Evolutionary conservation across 2,888 invertebrate species (phyloP).

Genomic region (Dromius quadrimaculatus): DNA sequence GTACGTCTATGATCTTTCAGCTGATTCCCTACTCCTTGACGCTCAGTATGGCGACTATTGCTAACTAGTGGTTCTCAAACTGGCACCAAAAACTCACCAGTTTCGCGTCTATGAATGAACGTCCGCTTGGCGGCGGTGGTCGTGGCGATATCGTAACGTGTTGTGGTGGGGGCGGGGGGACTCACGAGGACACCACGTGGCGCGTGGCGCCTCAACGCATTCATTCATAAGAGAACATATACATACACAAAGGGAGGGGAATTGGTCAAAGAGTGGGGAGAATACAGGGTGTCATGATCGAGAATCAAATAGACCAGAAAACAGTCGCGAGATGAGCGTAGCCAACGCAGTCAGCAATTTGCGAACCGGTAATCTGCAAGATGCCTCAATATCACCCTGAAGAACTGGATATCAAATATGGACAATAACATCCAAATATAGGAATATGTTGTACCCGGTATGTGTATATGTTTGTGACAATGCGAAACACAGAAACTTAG

Average conservation of each 20-base stretch:
- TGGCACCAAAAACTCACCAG: too few relatives aligned
- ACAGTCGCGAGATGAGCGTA: too few relatives aligned
- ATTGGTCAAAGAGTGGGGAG: not conserved
- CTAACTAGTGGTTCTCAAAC: slow-evolving; percentile 10
- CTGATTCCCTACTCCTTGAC: not conserved
- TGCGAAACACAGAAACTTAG: too few relatives aligned
- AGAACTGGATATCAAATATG: too few relatives aligned
- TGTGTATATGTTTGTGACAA: too few relatives aligned
- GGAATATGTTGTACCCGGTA: too few relatives aligned
- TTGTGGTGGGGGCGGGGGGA: slow-evolving; percentile 25
- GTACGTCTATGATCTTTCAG: too few relatives aligned
- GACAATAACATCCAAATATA: too few relatives aligned
- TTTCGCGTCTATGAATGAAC: slow-evolving; percentile 21
- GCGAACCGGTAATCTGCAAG: too few relatives aligned
- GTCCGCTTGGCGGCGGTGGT: not conserved
- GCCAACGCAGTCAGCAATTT: too few relatives aligned
- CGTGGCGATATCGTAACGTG: slow-evolving; percentile 19
- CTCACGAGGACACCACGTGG: not conserved
- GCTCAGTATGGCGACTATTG: not conserved
- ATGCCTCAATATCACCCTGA: too few relatives aligned
- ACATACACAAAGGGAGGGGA: too few relatives aligned
- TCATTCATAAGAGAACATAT: not conserved
- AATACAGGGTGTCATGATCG: not conserved
- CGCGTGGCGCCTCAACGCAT: slow-evolving; percentile 16
- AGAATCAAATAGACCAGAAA: not conserved